phyloP scores from a whole-genome alignment of 2,797 vertebrate genomes.

The Pagetopsis macropterus region DNA sequence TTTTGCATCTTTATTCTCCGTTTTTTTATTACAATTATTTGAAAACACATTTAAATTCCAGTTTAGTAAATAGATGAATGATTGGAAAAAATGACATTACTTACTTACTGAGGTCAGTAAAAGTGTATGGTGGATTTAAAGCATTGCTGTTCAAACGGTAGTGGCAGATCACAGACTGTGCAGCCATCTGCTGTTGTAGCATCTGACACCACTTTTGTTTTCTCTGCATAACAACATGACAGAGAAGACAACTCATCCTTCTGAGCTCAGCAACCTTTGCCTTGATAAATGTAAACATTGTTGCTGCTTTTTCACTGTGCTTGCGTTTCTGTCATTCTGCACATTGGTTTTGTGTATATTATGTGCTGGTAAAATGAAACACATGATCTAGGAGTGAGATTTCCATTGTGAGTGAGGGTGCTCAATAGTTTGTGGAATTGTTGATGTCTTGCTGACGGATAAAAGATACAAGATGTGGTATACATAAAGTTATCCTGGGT shows the following conservation, averaged over 20 bases:
- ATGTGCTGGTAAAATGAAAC: neutral
- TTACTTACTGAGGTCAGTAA: neutral
- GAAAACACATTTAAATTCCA: too few relatives aligned
- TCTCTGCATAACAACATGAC: constrained; percentile 55
- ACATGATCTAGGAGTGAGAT: neutral
- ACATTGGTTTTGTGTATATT: neutral
- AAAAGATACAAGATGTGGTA: neutral
- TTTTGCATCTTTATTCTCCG: too few relatives aligned
- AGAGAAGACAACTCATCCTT: constrained; percentile 50
- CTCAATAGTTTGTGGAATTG: neutral
- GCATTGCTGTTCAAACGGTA: constrained; percentile 14
- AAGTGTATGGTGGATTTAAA: constrained; percentile 31
- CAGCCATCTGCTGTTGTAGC: constrained; percentile 67
- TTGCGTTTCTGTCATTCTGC: neutral
- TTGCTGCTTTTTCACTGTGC: constrained; percentile 16
- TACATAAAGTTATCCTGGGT: neutral
- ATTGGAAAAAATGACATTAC: neutral
- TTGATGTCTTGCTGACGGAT: constrained; percentile 9
- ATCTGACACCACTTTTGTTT: constrained; percentile 55
- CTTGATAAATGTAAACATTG: constrained; percentile 38
- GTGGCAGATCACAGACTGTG: constrained; percentile 59
- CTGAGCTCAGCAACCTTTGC: constrained; percentile 53
- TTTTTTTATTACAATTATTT: too few relatives aligned
- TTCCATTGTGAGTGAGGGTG: neutral
- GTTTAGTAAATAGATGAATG: neutral